These are phyloP conservation scores for Bruchidius siliquastri DNA, from an alignment of 2,888 invertebrate species.

Conservation along the genomic window DNA sequence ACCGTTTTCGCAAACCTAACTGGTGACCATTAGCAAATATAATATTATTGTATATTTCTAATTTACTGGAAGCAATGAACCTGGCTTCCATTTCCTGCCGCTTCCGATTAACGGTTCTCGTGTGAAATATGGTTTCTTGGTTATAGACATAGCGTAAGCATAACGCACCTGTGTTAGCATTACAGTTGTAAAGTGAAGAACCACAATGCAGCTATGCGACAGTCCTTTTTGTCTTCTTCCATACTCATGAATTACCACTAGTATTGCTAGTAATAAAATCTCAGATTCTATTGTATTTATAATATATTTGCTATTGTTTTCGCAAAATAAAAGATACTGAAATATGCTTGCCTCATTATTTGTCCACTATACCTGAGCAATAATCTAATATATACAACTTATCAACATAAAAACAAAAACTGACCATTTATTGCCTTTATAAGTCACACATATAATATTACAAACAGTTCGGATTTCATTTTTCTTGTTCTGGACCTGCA, in stretches of 20 bases:
- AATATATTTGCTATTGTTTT: neutral
- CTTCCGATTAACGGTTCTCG: too few relatives aligned
- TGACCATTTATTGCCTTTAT: neutral
- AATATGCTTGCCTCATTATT: neutral
- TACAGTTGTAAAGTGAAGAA: neutral
- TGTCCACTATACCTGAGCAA: neutral
- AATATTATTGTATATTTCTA: too few relatives aligned
- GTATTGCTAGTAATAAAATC: neutral
- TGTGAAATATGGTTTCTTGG: too few relatives aligned
- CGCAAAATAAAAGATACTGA: neutral
- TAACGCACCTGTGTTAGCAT: neutral
- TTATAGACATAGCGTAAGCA: too few relatives aligned
- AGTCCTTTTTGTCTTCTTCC: neutral
- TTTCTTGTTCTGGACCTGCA: too few relatives aligned
- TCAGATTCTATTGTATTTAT: neutral
- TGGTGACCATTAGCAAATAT: too few relatives aligned
- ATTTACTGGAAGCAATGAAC: too few relatives aligned
- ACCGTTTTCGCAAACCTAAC: too few relatives aligned
- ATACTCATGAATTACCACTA: neutral
- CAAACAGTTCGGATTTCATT: too few relatives aligned
- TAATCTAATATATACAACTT: neutral
- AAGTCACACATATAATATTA: too few relatives aligned
- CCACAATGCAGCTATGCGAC: neutral
- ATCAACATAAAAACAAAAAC: neutral
- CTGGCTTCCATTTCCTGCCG: too few relatives aligned